These are phyloP conservation scores for Colletes latitarsis DNA, from an alignment of 1,140 invertebrate genomes.

Conservation along the genomic window DNA sequence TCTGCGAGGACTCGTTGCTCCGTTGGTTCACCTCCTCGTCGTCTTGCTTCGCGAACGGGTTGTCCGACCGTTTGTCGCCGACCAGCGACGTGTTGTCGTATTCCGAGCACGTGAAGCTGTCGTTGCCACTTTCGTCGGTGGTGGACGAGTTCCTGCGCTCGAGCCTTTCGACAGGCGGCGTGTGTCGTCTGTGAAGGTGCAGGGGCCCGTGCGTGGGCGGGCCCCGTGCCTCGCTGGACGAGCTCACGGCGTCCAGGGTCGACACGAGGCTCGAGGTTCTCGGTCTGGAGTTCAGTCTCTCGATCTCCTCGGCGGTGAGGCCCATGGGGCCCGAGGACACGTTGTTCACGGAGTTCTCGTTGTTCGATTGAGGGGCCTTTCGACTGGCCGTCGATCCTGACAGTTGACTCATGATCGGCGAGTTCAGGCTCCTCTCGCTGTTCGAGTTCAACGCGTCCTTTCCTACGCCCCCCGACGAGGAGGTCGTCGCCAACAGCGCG, in stretches of 20 bases:
- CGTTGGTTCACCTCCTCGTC: constrained; percentile 82
- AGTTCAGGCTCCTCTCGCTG: constrained; percentile 94
- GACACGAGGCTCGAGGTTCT: constrained; percentile 94
- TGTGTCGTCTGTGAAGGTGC: constrained; percentile 84
- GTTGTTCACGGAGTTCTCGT: constrained; percentile 80
- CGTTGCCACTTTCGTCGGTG: constrained; percentile 97
- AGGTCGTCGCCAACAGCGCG: constrained; percentile 91
- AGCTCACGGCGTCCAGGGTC: constrained; percentile 95
- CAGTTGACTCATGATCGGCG: constrained; percentile 94
- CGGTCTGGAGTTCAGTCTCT: constrained; percentile 92
- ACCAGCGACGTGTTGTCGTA: constrained; percentile 94
- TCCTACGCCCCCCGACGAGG: constrained; percentile 91
- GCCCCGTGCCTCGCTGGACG: constrained; percentile 91
- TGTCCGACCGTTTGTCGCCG: constrained; percentile 86
- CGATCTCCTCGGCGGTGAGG: constrained; percentile 95
- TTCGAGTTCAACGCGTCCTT: constrained; percentile 92
- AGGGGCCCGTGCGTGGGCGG: constrained; percentile 83
- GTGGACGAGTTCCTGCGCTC: constrained; percentile 90
- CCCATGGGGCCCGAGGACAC: constrained; percentile 87
- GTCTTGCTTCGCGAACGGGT: constrained; percentile 87
- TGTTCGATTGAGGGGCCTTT: constrained; percentile 81
- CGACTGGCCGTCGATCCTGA: constrained; percentile 90
- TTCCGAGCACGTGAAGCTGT: constrained; percentile 98
- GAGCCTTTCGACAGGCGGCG: constrained; percentile 84
- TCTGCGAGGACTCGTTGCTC: constrained; percentile 76